Base-by-base conservation (phyloP, 2,888 invertebrate genomes). In the Cancer borealis region DNA sequence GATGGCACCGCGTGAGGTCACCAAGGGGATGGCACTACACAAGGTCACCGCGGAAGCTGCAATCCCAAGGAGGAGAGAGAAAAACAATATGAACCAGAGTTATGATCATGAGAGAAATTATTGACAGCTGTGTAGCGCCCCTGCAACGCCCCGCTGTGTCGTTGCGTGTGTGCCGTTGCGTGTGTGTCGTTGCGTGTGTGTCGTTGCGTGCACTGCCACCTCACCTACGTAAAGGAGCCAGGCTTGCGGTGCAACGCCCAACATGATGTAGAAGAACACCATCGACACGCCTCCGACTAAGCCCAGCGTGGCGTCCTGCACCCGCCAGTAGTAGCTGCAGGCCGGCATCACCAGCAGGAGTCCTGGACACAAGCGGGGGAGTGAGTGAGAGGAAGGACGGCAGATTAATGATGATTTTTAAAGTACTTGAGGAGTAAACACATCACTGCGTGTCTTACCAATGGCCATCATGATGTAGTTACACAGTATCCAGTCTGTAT, bases 181-280 rank as follows among this genome's bases (percentile, higher is more conserved):
- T n/a, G n/a, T n/a, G n/a, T n/a, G n/a, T n/a, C n/a, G n/a, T n/a
- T n/a, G 14, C 12, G 10, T 84, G 10, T 84, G 10, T 21, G 14
- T 21, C 30, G 8, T 45, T 88, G 30, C 39, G 39, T 45, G 6
- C 88, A 12, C 30, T 14, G 6, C 47, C 60, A 30, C 17, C 93
- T 93, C 30, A 93, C 93, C 89, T 8, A 91, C 1, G 79, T 93
- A 93, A 3, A 93, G 84, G 21, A 93, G 84, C 93, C 93, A 93
- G 39, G 93, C 30, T 3, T 17, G 12, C 17, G 91, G 91, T 1
- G 93, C 93, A 3, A 91, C 91, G 21, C 79, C 93, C 8, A 66
- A 79, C 30, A 93, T 6, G 30, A 84, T 49, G 54, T 30, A 84
- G 79, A 49, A 79, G 47, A 93, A 93, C 17, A 93, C 17, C 39